A percentile compares a stretch with the other conserved stretches of the same genome.
Evolutionary conservation across 2,113 vertebrate species (phyloP).

Genomic region (Isurus oxyrinchus): DNA sequence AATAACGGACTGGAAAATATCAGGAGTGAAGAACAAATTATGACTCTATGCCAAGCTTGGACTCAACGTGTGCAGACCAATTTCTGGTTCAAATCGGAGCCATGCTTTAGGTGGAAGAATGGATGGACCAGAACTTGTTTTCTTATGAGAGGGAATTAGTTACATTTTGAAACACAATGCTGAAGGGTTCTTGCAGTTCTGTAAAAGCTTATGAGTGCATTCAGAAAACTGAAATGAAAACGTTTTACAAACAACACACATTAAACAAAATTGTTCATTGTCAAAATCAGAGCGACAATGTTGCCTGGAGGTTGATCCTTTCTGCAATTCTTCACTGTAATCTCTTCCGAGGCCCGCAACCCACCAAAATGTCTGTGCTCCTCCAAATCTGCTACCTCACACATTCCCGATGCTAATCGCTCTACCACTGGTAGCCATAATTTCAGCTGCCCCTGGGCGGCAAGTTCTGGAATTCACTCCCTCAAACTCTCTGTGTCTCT

Average conservation of each 20-base stretch:
- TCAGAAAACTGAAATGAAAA: neutral
- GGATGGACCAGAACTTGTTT: neutral
- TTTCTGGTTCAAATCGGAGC: neutral
- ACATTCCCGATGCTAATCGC: too few species aligned
- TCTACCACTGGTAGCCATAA: too few species aligned
- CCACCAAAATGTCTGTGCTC: too few species aligned
- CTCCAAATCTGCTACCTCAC: too few species aligned
- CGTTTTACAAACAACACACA: neutral
- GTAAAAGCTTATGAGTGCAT: neutral
- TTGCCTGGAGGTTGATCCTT: neutral
- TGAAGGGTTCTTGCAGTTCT: neutral
- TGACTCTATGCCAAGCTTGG: neutral
- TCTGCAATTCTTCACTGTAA: neutral
- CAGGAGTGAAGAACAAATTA: neutral
- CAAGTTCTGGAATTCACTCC: too few species aligned
- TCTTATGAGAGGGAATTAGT: neutral
- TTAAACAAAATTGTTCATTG: neutral
- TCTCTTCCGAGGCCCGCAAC: neutral
- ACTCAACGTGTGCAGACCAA: neutral
- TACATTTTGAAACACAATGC: neutral
- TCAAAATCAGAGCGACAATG: neutral
- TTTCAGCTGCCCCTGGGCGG: too few species aligned
- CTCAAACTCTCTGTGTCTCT: too few species aligned
- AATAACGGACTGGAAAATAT: neutral
- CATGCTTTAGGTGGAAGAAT: neutral